Evolutionary conservation across 2,888 invertebrate species (phyloP), one percentile per base, ranked within the genome.

Genomic region (Diloba caeruleocephala): DNA sequence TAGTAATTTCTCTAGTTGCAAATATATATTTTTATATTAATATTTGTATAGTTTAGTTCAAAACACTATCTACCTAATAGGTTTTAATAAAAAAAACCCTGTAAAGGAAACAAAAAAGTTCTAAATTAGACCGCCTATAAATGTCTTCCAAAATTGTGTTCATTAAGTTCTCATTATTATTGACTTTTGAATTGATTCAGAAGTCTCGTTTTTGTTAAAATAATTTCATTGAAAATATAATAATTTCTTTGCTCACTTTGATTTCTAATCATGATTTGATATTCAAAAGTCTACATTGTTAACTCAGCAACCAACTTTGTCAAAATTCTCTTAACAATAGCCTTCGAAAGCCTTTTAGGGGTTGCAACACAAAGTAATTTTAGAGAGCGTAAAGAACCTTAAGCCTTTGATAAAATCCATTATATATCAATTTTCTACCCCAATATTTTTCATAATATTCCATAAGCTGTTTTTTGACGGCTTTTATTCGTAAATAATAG

Each of bases 351-450:
- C 6, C 13, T 23, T 23, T 26, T 13, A 33, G n/a, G 12, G 12
- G 8, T 21, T 19, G 45, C 31, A 58, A 55, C 41, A 21, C 29
- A 31, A 36, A 39, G 25, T 43, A 46, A 57, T 57, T 63, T 57
- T 15, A 5, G 4, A 9, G 13, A 38, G 33, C 46, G 25, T 46
- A 48, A 43, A 26, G 29, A 15, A 12, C 38, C 34, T n/a, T 15
- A 43, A 41, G 25, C 37, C 43, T 38, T 43, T 55, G 32, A 49
- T 39, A 32, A n/a, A 15, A 60, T 45, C 37, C 57, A 57, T 56
- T 64, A 51, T 36, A 45, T 14, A 52, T 42, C 32, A 65, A 66
- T 65, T 66, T 66, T 64, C 56, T 28, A 32, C 23, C 28, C 14
- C 34, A 34, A 60, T 31, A 37, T 63, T 55, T 44, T 61, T 33